Evolutionary conservation across 1,140 invertebrate genomes (phyloP).

Genomic region (Scaptomyza pallida): DNA sequence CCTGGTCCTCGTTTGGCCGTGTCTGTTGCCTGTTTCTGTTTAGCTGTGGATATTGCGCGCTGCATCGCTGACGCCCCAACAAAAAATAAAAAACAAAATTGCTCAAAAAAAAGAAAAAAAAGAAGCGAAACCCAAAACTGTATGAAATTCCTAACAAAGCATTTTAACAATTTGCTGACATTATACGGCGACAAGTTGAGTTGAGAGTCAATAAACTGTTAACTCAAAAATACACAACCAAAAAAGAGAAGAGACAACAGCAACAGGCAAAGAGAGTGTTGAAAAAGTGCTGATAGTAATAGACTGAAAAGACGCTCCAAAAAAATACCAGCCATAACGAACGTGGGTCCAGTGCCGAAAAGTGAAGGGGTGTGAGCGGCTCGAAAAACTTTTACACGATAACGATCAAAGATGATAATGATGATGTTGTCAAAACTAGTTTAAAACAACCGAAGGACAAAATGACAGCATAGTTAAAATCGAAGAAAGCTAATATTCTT

Average conservation of each 20-base stretch:
- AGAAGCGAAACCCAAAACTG: slow-evolving; percentile 60
- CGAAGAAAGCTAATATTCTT: background rate
- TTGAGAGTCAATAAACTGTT: slow-evolving; percentile 80
- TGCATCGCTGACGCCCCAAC: slow-evolving; percentile 26
- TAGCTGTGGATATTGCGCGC: slow-evolving; percentile 22
- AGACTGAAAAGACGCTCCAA: slow-evolving; percentile 78
- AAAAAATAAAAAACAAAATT: background rate
- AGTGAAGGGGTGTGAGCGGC: background rate
- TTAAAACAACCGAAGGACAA: slow-evolving; percentile 53
- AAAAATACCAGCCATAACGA: slow-evolving; percentile 27
- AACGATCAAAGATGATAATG: slow-evolving; percentile 27
- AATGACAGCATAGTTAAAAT: slow-evolving; percentile 20
- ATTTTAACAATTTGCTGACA: slow-evolving; percentile 83
- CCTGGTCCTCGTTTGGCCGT: background rate
- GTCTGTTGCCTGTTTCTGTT: background rate
- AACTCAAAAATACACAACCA: slow-evolving; percentile 61
- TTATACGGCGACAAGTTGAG: slow-evolving; percentile 81
- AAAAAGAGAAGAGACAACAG: slow-evolving; percentile 8
- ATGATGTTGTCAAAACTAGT: slow-evolving; percentile 43
- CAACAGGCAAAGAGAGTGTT: slow-evolving; percentile 58
- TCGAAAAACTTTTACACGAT: slow-evolving; percentile 50
- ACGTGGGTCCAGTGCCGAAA: slow-evolving; percentile 1
- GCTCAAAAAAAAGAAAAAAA: background rate
- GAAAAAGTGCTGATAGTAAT: slow-evolving; percentile 80
- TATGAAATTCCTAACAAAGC: slow-evolving; percentile 81